Conservation (phyloP, 1,140 invertebrate species). For the Reticulitermes speratus region DNA sequence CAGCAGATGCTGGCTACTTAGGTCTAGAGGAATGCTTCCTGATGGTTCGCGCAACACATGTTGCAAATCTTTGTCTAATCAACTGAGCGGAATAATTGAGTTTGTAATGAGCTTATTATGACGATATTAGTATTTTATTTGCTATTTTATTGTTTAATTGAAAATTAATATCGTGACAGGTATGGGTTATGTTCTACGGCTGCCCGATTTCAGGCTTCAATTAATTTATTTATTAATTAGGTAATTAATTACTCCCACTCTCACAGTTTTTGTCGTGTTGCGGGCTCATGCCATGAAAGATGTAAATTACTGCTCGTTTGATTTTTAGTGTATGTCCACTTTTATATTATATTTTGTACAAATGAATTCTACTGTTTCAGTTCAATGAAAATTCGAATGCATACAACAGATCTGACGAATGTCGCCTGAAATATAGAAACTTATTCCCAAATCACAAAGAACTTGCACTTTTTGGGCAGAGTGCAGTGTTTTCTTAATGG, state of each 20-base stretch:
- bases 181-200: background rate
- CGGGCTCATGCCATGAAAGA: background rate
- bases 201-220: background rate
- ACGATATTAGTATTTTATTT: background rate
- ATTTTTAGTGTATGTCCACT: background rate
- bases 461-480: too few relatives aligned
- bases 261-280: background rate
- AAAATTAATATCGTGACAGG: background rate
- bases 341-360: background rate
- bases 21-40: too few relatives aligned
- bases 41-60: background rate
- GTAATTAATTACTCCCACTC: constrained; percentile 5
- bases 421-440: too few relatives aligned
- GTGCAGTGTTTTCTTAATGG: too few relatives aligned
- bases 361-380: background rate
- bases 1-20: too few relatives aligned
- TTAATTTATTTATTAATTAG: background rate
- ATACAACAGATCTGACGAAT: too few relatives aligned
- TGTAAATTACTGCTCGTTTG: constrained; percentile 13
- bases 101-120: background rate
- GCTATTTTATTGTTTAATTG: background rate
- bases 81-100: background rate
- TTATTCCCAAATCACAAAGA: too few relatives aligned
- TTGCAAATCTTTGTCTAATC: background rate
- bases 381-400: background rate